Conservation (phyloP, 2,113 vertebrate species). For the Camelus dromedarius region DNA sequence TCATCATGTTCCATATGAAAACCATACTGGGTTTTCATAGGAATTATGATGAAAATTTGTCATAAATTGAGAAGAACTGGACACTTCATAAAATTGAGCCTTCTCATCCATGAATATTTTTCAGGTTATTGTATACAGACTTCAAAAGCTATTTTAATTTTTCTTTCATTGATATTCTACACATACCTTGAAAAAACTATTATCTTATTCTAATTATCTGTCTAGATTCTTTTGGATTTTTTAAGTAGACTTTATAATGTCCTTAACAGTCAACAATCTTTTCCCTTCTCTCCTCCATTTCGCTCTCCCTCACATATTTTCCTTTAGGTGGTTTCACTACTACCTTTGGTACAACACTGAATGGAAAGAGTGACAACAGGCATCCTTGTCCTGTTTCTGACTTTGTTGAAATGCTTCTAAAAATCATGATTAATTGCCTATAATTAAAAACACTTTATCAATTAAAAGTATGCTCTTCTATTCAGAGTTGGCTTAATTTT, state of each 20-base stretch:
- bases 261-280: neutral
- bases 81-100: neutral
- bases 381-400: neutral
- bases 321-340: neutral
- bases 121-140: neutral
- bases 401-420: neutral
- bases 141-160: neutral
- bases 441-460: neutral
- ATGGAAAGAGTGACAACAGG: neutral
- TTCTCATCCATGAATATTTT: neutral
- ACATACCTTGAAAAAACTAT: neutral
- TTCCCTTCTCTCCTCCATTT: neutral
- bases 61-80: neutral
- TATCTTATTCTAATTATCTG: neutral
- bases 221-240: neutral
- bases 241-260: neutral
- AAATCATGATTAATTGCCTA: neutral
- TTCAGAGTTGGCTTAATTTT: neutral
- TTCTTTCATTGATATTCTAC: neutral
- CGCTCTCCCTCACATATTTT: neutral
- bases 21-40: neutral
- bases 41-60: neutral
- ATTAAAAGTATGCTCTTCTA: neutral
- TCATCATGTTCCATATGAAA: neutral
- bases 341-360: neutral